These are phyloP conservation scores for Escarpia spicata DNA, from an alignment of 2,888 invertebrate species.

Conservation along the genomic window DNA sequence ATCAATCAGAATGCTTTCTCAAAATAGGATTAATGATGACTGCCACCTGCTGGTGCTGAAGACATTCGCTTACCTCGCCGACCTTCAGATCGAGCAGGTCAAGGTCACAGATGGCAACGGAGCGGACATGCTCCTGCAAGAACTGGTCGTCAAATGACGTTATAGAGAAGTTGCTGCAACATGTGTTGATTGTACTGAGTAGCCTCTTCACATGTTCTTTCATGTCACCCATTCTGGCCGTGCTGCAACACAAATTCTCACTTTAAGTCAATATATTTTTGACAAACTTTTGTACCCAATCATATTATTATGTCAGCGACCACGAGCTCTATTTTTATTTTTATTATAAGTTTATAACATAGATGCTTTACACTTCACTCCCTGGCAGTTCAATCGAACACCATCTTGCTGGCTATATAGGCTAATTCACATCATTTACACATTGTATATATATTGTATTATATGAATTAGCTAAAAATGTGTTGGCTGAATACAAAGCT, in stretches of 20 bases:
- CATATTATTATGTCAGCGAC: too few relatives aligned
- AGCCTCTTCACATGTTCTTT: constrained; percentile 50
- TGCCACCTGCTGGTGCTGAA: neutral
- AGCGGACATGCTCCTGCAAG: constrained; percentile 54
- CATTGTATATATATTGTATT: too few relatives aligned
- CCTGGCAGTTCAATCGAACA: too few relatives aligned
- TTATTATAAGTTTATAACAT: too few relatives aligned
- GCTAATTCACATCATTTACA: too few relatives aligned
- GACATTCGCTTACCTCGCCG: constrained; percentile 42
- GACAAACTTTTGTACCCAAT: too few relatives aligned
- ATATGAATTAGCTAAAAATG: too few relatives aligned
- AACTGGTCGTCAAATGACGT: constrained; percentile 54
- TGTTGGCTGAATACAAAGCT: too few relatives aligned
- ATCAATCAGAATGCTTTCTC: neutral
- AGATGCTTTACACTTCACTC: too few relatives aligned
- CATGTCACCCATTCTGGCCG: constrained; percentile 45
- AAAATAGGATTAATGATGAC: neutral
- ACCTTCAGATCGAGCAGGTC: constrained; percentile 43
- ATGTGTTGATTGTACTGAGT: constrained; percentile 42
- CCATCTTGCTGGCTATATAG: too few relatives aligned
- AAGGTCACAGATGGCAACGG: constrained; percentile 53
- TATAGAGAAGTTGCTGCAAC: constrained; percentile 48
- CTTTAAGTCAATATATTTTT: too few relatives aligned
- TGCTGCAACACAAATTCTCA: constrained; percentile 45
- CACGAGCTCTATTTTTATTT: too few relatives aligned